phyloP scores from a whole-genome alignment of 2,113 vertebrate genomes.

The Daphoenositta chrysoptera region DNA sequence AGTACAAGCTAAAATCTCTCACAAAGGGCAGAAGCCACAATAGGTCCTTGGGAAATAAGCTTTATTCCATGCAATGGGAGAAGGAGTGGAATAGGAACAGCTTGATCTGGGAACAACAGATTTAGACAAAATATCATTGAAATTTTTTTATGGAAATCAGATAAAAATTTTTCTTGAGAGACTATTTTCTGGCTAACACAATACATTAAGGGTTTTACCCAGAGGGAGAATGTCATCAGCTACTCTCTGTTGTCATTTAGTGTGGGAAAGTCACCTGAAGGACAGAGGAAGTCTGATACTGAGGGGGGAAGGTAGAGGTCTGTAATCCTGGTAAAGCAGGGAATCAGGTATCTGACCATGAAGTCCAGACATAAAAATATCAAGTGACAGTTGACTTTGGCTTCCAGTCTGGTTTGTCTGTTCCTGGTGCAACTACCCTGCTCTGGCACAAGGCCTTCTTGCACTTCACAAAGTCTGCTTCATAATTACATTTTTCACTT shows the following conservation, averaged over 20 bases:
- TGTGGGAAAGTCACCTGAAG: background rate
- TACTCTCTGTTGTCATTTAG: background rate
- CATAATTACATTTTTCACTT: background rate
- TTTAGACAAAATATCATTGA: background rate
- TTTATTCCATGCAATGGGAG: background rate
- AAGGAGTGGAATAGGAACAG: background rate
- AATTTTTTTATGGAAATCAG: background rate
- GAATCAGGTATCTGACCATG: background rate
- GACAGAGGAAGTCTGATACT: background rate
- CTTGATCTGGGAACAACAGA: background rate
- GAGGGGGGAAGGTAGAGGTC: background rate
- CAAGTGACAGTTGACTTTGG: background rate
- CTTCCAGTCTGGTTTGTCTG: background rate
- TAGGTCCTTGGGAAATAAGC: background rate
- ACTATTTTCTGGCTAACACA: background rate
- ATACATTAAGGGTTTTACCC: rapidly evolving
- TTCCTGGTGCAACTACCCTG: background rate
- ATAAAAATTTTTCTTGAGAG: background rate
- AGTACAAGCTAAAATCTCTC: background rate
- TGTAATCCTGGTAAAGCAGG: background rate
- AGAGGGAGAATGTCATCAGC: background rate
- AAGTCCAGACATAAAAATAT: background rate
- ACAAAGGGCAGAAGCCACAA: background rate
- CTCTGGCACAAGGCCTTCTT: background rate
- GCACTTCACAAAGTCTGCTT: background rate